These are phyloP conservation scores for Trematocara macrostoma DNA, from an alignment of 2,113 vertebrate genomes.

Conservation along the genomic window DNA sequence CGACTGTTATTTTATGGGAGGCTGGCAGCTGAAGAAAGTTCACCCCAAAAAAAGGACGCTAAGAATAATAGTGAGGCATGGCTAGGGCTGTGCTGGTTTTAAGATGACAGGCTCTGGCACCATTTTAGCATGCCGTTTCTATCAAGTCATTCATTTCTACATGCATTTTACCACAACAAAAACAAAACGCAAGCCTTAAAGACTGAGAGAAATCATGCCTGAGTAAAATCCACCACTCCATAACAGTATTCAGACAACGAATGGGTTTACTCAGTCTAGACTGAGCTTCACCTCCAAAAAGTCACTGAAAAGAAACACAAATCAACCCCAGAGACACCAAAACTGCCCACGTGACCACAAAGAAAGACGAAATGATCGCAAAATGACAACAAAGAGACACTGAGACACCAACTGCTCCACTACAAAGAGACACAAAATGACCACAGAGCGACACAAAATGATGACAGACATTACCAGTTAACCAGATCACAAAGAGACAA, in stretches of 20 bases:
- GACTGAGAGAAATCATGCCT: not conserved
- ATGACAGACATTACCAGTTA: not conserved
- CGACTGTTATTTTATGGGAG: constrained; percentile 69
- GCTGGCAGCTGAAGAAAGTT: constrained; percentile 50
- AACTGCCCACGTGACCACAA: not conserved
- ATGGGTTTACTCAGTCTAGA: not conserved
- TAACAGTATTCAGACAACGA: not conserved
- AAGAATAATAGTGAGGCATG: constrained; percentile 46
- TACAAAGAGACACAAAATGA: not conserved
- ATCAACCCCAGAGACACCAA: not conserved
- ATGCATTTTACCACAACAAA: constrained; percentile 1
- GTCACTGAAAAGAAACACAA: not conserved
- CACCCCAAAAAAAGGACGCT: not conserved
- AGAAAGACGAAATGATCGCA: not conserved
- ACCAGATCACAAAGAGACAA: not conserved
- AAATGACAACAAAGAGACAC: not conserved
- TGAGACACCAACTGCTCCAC: not conserved
- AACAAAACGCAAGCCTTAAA: not conserved
- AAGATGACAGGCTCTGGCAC: constrained; percentile 23
- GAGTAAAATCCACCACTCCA: not conserved
- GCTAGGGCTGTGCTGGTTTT: not conserved
- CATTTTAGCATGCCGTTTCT: not conserved
- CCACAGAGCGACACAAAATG: not conserved
- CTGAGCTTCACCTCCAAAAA: not conserved
- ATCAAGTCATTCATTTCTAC: constrained; percentile 8